Base-by-base conservation (phyloP, 2,888 invertebrate species). In the Falcaria lacertinaria region DNA sequence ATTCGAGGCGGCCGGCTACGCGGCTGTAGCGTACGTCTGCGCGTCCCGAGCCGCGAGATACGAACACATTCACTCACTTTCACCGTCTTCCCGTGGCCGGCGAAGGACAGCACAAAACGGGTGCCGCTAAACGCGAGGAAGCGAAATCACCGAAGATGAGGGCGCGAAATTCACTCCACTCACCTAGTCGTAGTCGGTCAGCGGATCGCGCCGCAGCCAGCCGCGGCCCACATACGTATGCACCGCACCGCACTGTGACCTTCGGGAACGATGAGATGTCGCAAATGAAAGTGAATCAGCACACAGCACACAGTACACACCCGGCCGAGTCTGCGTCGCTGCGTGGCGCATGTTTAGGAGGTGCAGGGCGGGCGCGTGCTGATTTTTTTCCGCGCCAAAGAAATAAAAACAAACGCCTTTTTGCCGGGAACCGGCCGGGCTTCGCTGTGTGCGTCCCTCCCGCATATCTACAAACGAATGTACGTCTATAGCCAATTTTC, bases 271-370 rank as follows among this genome's bases (percentile, higher is more conserved):
- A 80, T 78, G 83, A 77, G 83, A 84, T 86, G 84, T 86, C 88
- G 81, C 89, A 85, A 89, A 88, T 86, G 89, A 90, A 89, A 90
- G 89, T 89, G 90, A 90, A 89, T 86, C 76, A n/a, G n/a, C n/a
- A n/a, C n/a, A n/a, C n/a, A n/a, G n/a, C n/a, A n/a, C n/a, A n/a
- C 78, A 77, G 84, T 85, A 86, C 78, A 82, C 85, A 82, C 79
- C 84, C 85, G 79, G 75, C 70, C 80, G 81, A 78, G 75, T 81
- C 83, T 80, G 88, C 88, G 89, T 87, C 89, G 89, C 86, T 87
- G 89, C 90, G 89, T 87, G 85, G 89, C 89, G 89, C 89, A 89
- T 89, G 89, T 87, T 87, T 86, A 85, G 86, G 83, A 83, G 89
- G 84, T 88, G 87, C 87, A 89, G 86, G 85, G 85, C 87, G 88